Percentiles rank a stretch among this genome's conserved stretches.
These are phyloP conservation scores for Lasioglossum albipes DNA, from an alignment of 1,140 invertebrate genomes.

Conservation along the genomic window DNA sequence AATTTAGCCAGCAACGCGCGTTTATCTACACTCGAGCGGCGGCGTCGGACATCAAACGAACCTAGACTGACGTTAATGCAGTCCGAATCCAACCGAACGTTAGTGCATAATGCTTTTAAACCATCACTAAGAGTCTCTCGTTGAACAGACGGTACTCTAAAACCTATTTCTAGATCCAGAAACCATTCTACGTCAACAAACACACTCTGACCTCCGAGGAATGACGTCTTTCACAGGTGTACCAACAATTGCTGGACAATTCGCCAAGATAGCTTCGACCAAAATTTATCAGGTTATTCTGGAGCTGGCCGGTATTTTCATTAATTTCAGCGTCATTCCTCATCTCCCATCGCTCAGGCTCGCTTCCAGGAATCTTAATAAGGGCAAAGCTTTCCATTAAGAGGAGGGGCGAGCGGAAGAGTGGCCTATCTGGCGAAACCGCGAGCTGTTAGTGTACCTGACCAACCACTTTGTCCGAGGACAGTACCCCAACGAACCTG, in stretches of 20 bases:
- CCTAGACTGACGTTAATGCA: not conserved
- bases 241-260: too few species aligned
- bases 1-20: slow-evolving; percentile 33
- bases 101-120: not conserved
- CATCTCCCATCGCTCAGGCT: not conserved
- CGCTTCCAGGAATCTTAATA: slow-evolving; percentile 9
- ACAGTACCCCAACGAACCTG: too few species aligned
- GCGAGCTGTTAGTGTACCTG: too few species aligned
- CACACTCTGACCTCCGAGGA: too few species aligned
- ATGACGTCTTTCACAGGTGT: too few species aligned
- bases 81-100: not conserved
- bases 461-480: too few species aligned
- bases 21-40: slow-evolving; percentile 39
- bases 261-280: too few species aligned
- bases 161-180: too few species aligned
- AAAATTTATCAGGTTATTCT: slow-evolving; percentile 23
- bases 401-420: not conserved
- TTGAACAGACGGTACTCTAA: too few species aligned
- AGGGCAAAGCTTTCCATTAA: slow-evolving; percentile 31
- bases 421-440: too few species aligned
- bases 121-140: too few species aligned
- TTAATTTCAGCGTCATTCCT: slow-evolving; percentile 29
- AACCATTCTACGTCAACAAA: too few species aligned
- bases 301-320: slow-evolving; percentile 21
- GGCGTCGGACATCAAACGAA: not conserved